A percentile compares a stretch with the other conserved stretches of the same genome.
phyloP scores from a whole-genome alignment of 2,888 invertebrate species.

The Eristalis intricaria region DNA sequence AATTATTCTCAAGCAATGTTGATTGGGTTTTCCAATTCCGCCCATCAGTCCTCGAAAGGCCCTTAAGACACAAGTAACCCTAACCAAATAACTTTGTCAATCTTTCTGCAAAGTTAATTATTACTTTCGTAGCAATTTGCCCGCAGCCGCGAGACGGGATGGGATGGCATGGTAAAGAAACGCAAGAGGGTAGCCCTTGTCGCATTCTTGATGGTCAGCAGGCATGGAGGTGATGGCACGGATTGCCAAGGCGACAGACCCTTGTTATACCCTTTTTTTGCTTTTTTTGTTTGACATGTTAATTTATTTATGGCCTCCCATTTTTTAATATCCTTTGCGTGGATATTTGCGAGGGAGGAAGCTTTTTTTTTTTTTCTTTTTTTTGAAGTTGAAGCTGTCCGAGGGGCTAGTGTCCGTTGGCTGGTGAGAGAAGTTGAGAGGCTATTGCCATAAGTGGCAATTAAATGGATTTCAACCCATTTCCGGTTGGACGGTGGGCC shows the following conservation, averaged over 20 bases:
- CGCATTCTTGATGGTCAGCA: constrained; percentile 45
- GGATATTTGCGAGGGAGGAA: constrained; percentile 36
- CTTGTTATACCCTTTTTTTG: constrained; percentile 44
- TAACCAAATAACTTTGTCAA: constrained; percentile 59
- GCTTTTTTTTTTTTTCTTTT: background rate
- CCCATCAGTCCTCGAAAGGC: constrained; percentile 9
- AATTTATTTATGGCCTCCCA: constrained; percentile 60
- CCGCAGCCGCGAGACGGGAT: background rate
- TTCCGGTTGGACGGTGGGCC: background rate
- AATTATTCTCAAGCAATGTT: constrained; percentile 65
- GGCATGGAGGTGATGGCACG: constrained; percentile 19
- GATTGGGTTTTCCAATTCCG: constrained; percentile 55
- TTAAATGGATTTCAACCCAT: constrained; percentile 38
- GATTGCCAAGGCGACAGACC: constrained; percentile 31
- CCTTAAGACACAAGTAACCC: constrained; percentile 17
- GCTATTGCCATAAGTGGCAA: constrained; percentile 37
- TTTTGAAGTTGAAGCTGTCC: too few species aligned
- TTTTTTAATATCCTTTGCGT: constrained; percentile 14
- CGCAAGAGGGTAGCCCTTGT: constrained; percentile 4
- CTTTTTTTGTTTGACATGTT: constrained; percentile 53
- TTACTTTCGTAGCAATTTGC: constrained; percentile 29
- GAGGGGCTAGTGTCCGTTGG: background rate
- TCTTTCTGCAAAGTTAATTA: constrained; percentile 68
- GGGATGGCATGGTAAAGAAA: background rate
- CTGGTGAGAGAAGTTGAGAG: background rate